Evolutionary conservation across 2,113 vertebrate species (phyloP).

Genomic region (Entosphenus tridentatus): DNA sequence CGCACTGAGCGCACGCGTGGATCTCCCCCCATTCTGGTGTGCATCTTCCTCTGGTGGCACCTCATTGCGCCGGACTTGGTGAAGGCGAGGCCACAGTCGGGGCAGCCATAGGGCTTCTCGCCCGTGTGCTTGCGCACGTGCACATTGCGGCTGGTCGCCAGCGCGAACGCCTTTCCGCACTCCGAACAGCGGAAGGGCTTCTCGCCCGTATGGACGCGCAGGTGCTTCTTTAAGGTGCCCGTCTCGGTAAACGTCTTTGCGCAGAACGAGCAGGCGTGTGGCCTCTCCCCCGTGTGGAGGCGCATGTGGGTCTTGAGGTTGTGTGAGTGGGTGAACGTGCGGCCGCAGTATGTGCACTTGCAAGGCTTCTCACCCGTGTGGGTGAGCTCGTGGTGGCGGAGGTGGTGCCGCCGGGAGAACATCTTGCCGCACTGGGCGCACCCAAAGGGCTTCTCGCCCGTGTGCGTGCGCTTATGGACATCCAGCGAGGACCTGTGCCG

Average conservation of each 20-base stretch:
- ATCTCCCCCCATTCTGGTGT: too few species aligned
- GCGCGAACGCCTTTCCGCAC: constrained; percentile 4
- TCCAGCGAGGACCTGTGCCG: not conserved
- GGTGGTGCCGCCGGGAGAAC: not conserved
- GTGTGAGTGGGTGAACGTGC: not conserved
- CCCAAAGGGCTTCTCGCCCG: not conserved
- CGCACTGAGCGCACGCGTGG: too few species aligned
- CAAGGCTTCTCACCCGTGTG: constrained; percentile 2
- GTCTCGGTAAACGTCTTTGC: not conserved
- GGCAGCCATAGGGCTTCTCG: not conserved
- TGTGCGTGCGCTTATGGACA: constrained; percentile 2
- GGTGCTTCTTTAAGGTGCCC: not conserved
- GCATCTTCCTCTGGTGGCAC: too few species aligned
- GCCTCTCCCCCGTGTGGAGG: not conserved
- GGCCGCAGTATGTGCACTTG: not conserved
- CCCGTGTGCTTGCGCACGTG: not conserved
- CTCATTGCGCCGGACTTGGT: too few species aligned
- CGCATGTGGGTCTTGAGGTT: constrained; percentile 3
- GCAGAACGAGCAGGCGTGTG: not conserved
- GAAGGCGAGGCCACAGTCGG: not conserved
- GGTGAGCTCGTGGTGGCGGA: not conserved
- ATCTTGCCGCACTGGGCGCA: not conserved
- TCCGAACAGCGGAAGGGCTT: not conserved
- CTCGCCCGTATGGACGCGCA: constrained; percentile 1
- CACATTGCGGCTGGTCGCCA: not conserved